Percentiles rank a stretch among this genome's conserved stretches.
Conservation (phyloP, 2,113 vertebrate species). For the Salminus brasiliensis region DNA sequence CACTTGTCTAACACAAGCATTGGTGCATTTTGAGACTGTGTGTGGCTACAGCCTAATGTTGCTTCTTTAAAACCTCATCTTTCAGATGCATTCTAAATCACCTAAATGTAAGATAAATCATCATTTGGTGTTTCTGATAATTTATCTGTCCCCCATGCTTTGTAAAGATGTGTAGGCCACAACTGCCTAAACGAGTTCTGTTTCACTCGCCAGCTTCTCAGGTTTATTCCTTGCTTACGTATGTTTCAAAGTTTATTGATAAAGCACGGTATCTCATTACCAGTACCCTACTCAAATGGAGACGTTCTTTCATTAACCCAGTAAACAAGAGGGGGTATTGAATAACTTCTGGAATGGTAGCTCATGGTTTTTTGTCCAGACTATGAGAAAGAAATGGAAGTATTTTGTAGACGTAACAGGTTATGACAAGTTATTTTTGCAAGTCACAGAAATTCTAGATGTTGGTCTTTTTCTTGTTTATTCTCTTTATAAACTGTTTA, state of each 20-base stretch:
- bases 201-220: conserved; percentile 1
- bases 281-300: neutral
- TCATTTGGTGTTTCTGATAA: neutral
- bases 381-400: too few species aligned
- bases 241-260: neutral
- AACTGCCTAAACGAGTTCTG: neutral
- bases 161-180: neutral
- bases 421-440: neutral
- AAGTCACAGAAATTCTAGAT: neutral
- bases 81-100: neutral
- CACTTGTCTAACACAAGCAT: neutral
- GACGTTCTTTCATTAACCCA: neutral
- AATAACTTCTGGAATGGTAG: neutral
- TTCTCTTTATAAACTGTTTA: neutral
- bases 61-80: neutral
- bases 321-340: neutral
- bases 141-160: neutral
- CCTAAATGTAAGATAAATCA: neutral
- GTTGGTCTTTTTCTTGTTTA: neutral
- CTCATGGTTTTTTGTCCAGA: neutral
- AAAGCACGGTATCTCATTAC: neutral
- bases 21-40: neutral
- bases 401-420: too few species aligned
- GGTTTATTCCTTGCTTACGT: conserved; percentile 14
- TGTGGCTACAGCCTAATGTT: neutral